Percentiles rank a stretch among this genome's conserved stretches.
Conservation (phyloP, 1,140 invertebrate genomes). For the Aphis craccivora region DNA sequence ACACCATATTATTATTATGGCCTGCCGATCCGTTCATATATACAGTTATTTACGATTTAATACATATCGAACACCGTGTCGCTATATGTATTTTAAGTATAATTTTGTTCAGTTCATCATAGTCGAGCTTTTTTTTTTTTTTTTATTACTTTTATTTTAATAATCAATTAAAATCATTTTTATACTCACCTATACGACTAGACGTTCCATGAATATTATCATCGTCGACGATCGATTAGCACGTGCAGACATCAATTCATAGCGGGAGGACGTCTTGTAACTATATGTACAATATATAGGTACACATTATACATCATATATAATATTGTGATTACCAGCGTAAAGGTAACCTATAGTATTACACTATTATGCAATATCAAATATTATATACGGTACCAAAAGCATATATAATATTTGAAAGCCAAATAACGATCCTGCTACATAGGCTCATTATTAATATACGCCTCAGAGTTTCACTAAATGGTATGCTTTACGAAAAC, state of each 20-base stretch:
- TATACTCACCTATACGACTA: neutral
- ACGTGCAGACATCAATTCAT: neutral
- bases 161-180: neutral
- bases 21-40: neutral
- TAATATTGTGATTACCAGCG: too few species aligned
- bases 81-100: neutral
- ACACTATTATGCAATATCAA: too few species aligned
- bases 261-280: neutral
- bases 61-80: neutral
- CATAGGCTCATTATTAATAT: neutral
- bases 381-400: neutral
- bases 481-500: neutral
- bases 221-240: neutral
- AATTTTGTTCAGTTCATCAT: neutral
- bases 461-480: neutral
- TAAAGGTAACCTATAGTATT: too few species aligned
- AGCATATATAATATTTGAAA: neutral
- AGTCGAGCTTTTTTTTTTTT: neutral
- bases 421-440: neutral
- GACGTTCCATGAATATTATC: neutral
- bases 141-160: neutral
- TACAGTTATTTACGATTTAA: neutral
- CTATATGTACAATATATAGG: too few species aligned
- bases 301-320: too few species aligned
- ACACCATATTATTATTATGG: neutral